A percentile compares a stretch with the other conserved stretches of the same genome.
phyloP scores from a whole-genome alignment of 2,797 vertebrate genomes.

The Anableps anableps region DNA sequence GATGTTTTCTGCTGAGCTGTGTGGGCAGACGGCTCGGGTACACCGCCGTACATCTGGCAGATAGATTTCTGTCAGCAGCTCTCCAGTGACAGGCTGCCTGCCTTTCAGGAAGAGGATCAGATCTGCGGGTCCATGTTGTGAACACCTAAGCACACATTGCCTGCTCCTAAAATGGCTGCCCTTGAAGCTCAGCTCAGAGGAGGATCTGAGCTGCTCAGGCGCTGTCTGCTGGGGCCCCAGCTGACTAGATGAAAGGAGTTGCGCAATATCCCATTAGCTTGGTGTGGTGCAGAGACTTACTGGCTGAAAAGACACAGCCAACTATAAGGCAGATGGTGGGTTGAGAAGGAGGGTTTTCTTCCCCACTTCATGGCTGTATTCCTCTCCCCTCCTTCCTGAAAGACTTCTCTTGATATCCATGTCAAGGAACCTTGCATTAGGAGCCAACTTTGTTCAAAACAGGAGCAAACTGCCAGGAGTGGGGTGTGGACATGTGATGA shows the following conservation, averaged over 20 bases:
- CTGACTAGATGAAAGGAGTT: conserved; percentile 91
- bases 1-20: conserved; percentile 81
- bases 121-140: conserved; percentile 95
- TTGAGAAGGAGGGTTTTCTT: conserved; percentile 60
- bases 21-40: conserved; percentile 74
- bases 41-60: conserved; percentile 80
- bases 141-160: conserved; percentile 82
- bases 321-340: conserved; percentile 64
- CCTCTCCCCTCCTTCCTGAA: conserved; percentile 51
- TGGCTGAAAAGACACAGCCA: conserved; percentile 74
- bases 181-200: conserved; percentile 88
- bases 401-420: conserved; percentile 78
- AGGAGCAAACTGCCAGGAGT: conserved; percentile 89
- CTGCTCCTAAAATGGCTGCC: conserved; percentile 99
- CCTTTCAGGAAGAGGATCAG: conserved; percentile 86
- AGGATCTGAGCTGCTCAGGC: conserved; percentile 93
- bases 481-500: conserved; percentile 90
- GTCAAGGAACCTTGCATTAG: conserved; percentile 86
- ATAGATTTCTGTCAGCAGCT: conserved; percentile 85
- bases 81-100: conserved; percentile 81
- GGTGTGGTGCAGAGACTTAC: conserved; percentile 85
- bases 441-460: conserved; percentile 90
- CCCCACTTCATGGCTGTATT: conserved; percentile 38
- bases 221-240: conserved; percentile 88
- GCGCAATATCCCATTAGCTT: conserved; percentile 91